Conservation (phyloP, 2,113 vertebrate genomes). For the Chaetodon trifascialis region DNA sequence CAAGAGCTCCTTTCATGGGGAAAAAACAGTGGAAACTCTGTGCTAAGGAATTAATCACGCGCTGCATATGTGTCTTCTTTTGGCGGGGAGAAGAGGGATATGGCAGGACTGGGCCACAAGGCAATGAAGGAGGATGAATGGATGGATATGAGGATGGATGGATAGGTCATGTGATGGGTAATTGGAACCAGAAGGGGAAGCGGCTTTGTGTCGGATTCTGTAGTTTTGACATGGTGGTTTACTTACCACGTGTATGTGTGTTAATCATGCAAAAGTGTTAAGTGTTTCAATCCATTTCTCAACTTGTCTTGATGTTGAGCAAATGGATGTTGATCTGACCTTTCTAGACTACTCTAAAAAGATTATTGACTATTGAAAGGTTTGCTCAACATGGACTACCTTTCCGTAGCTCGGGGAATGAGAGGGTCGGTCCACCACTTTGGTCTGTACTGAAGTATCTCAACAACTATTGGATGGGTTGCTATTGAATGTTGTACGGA, state of each 20-base stretch:
- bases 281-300: neutral
- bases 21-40: conserved; percentile 83
- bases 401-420: neutral
- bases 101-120: conserved; percentile 53
- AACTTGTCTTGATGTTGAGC: neutral
- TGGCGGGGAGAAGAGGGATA: conserved; percentile 43
- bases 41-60: conserved; percentile 81
- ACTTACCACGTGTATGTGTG: conserved; percentile 56
- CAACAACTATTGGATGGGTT: neutral
- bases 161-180: conserved; percentile 79
- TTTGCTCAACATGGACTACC: neutral
- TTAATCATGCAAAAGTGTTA: neutral
- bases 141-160: conserved; percentile 44
- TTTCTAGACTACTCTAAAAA: neutral
- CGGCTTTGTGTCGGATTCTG: conserved; percentile 40
- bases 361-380: neutral
- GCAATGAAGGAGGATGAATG: conserved; percentile 62
- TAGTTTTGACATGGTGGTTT: conserved; percentile 60
- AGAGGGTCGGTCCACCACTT: neutral
- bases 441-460: neutral
- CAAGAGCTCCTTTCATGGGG: conserved; percentile 81
- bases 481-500: neutral
- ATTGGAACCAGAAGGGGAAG: conserved; percentile 81
- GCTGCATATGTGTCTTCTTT: conserved; percentile 77
- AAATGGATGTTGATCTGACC: neutral